Conservation (phyloP, 2,113 vertebrate species). For the Microtus richardsoni region DNA sequence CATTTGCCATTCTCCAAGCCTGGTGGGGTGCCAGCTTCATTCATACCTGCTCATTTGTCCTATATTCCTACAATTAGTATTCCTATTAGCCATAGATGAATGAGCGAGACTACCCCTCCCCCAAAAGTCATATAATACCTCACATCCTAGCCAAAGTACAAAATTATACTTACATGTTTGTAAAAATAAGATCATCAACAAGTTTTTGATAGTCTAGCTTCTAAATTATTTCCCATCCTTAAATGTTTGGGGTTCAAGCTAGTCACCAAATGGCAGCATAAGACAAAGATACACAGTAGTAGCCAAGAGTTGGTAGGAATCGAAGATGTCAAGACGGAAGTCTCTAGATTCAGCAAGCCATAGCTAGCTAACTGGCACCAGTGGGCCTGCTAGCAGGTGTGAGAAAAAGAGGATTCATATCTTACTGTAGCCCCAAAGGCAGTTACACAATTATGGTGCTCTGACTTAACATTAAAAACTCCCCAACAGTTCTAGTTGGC, state of each 20-base stretch:
- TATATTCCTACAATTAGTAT: slow-evolving; percentile 7
- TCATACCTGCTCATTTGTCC: neutral
- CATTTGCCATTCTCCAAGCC: neutral
- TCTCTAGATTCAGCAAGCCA: slow-evolving; percentile 30
- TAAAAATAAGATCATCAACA: slow-evolving; percentile 47
- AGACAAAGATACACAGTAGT: neutral
- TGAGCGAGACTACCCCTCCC: neutral
- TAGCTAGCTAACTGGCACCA: slow-evolving; percentile 60
- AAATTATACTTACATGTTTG: neutral
- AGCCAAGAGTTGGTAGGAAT: slow-evolving; percentile 28
- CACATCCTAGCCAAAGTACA: neutral
- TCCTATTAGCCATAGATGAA: neutral
- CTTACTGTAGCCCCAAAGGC: slow-evolving; percentile 60
- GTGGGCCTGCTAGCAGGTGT: slow-evolving; percentile 69
- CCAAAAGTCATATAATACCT: neutral
- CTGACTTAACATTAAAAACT: slow-evolving; percentile 66
- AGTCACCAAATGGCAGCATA: slow-evolving; percentile 27
- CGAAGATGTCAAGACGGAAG: slow-evolving; percentile 38
- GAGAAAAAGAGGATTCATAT: slow-evolving; percentile 69
- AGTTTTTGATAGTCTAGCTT: neutral
- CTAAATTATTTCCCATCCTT: slow-evolving; percentile 53
- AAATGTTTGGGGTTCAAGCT: slow-evolving; percentile 28
- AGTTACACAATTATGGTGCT: slow-evolving; percentile 58
- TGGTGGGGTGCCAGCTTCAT: neutral
- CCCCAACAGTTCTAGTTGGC: slow-evolving; percentile 70